Conservation (phyloP, 2,888 invertebrate species). For the Melieria omissa region DNA sequence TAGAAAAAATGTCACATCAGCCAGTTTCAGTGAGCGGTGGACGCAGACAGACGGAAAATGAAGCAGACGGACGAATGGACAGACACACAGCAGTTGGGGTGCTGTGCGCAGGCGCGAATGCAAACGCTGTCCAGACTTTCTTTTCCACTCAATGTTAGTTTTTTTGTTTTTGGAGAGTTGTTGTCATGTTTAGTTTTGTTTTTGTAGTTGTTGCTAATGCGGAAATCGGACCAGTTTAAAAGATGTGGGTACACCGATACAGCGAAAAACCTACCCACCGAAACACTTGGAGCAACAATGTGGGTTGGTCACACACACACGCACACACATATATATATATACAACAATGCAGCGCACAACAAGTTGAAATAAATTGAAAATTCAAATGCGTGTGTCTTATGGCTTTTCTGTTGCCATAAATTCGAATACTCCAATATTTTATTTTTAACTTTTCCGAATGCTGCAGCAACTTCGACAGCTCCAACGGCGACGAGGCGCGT, state of each 20-base stretch:
- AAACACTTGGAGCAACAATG: background rate
- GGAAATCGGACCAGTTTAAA: constrained; percentile 1
- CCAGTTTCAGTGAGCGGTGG: background rate
- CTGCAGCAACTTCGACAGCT: too few species aligned
- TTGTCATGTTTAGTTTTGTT: background rate
- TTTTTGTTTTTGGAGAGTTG: too few species aligned
- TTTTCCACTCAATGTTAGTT: too few species aligned
- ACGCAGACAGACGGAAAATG: background rate
- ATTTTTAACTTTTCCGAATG: too few species aligned
- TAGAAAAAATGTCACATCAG: too few species aligned
- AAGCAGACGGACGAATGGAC: background rate
- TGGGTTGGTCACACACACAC: background rate
- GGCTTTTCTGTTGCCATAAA: too few species aligned
- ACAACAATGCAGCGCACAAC: background rate
- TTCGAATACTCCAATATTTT: too few species aligned
- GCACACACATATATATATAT: background rate
- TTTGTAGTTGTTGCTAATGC: background rate
- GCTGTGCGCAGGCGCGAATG: too few species aligned
- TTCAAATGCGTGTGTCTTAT: too few species aligned
- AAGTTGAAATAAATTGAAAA: too few species aligned
- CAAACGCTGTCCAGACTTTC: too few species aligned
- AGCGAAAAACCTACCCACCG: background rate
- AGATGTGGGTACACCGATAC: constrained; percentile 1
- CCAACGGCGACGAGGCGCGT: too few species aligned
- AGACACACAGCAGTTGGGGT: background rate